phyloP scores from a whole-genome alignment of 2,888 invertebrate genomes.

The Dicyrtoma fusca region DNA sequence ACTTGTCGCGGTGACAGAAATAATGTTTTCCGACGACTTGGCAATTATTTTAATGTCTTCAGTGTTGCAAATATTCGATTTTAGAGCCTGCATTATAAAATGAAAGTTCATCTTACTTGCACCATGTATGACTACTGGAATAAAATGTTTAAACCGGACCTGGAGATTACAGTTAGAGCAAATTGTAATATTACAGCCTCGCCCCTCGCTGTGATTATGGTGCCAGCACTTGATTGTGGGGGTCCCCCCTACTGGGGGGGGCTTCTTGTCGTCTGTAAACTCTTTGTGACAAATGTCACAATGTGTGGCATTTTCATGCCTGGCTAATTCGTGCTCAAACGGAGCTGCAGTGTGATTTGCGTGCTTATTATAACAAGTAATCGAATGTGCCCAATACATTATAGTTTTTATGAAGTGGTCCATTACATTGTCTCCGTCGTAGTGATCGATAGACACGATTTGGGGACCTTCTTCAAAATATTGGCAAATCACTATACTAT shows the following conservation, averaged over 20 bases:
- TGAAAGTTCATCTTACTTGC: background rate
- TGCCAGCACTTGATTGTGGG: too few species aligned
- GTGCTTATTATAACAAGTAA: background rate
- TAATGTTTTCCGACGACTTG: slow-evolving; percentile 2
- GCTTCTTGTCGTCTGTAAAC: too few species aligned
- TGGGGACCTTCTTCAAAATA: background rate
- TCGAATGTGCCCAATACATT: background rate
- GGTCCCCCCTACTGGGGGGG: too few species aligned
- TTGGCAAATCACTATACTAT: slow-evolving; percentile 1
- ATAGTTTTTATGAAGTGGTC: background rate
- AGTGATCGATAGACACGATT: background rate
- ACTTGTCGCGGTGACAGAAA: background rate
- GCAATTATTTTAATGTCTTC: background rate
- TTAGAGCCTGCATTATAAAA: background rate
- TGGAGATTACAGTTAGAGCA: background rate
- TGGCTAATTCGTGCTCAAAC: too few species aligned
- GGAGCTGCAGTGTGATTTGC: too few species aligned
- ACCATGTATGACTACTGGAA: background rate
- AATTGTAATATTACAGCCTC: too few species aligned
- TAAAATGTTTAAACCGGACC: background rate
- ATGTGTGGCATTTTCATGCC: too few species aligned
- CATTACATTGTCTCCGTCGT: slow-evolving; percentile 13
- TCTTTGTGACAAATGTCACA: too few species aligned
- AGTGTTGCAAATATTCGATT: background rate
- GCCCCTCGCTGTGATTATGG: too few species aligned